Conservation (phyloP, 2,113 vertebrate genomes). For the Channa maculata region DNA sequence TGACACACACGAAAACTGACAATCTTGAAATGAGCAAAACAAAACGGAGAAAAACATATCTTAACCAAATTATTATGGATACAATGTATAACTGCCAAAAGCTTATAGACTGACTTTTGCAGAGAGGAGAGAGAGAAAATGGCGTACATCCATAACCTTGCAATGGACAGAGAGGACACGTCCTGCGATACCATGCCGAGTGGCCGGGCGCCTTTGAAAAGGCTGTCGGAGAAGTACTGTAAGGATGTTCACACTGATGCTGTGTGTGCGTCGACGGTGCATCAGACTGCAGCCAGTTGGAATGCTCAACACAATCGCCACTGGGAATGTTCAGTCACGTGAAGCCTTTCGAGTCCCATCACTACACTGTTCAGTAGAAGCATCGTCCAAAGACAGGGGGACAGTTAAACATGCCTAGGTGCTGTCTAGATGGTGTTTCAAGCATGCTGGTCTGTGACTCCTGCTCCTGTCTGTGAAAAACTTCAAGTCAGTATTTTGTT, state of each 20-base stretch:
- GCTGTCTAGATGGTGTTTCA: not conserved
- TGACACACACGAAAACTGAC: constrained; percentile 48
- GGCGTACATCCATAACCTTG: constrained; percentile 63
- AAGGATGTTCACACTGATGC: not conserved
- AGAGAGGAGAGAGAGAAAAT: constrained; percentile 50
- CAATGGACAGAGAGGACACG: constrained; percentile 53
- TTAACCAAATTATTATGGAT: constrained; percentile 60
- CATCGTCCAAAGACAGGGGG: no score
- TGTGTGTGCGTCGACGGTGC: not conserved
- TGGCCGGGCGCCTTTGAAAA: not conserved
- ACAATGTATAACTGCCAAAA: constrained; percentile 71
- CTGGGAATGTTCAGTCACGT: constrained; percentile 66
- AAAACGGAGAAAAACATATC: constrained; percentile 34
- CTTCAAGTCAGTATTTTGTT: not conserved
- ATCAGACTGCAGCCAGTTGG: constrained; percentile 30
- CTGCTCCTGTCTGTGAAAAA: no score
- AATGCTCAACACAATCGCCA: constrained; percentile 51
- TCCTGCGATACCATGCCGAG: constrained; percentile 28
- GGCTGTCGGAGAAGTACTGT: not conserved
- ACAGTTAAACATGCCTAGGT: not conserved
- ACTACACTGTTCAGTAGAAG: no score
- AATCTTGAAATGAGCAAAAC: constrained; percentile 56
- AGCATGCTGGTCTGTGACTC: not conserved
- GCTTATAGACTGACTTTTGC: constrained; percentile 73
- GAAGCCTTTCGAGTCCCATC: not conserved